Conservation (phyloP, 2,888 invertebrate species). For the Cartodere bifasciata region DNA sequence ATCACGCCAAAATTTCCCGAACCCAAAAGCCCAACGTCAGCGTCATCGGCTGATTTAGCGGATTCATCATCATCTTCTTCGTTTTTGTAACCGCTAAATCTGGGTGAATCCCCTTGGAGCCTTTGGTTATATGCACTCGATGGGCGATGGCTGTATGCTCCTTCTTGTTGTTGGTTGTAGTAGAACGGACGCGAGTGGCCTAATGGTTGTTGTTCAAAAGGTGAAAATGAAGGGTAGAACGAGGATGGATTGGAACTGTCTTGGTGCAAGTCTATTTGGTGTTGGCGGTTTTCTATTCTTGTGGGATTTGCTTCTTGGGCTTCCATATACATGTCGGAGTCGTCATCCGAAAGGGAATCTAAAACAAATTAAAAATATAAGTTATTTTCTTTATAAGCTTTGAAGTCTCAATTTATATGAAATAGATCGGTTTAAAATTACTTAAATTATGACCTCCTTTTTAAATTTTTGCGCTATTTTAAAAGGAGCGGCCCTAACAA, state of each 20-base stretch:
- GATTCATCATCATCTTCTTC: slow-evolving; percentile 13
- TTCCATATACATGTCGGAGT: slow-evolving; percentile 8
- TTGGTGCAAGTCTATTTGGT: no score
- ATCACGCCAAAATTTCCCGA: slow-evolving; percentile 82
- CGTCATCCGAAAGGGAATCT: slow-evolving; percentile 4
- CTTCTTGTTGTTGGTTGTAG: slow-evolving; percentile 46
- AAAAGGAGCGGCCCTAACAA: no score
- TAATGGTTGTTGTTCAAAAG: slow-evolving; percentile 41
- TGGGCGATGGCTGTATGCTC: slow-evolving; percentile 47
- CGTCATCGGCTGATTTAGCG: slow-evolving; percentile 5
- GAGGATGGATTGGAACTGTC: no score
- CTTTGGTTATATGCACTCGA: slow-evolving; percentile 28
- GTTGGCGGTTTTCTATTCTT: not conserved
- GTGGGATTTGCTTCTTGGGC: slow-evolving; percentile 4
- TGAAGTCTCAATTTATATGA: no score
- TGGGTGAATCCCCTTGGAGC: slow-evolving; percentile 24
- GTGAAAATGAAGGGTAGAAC: slow-evolving; percentile 61
- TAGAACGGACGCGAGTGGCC: slow-evolving; percentile 50
- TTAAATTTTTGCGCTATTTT: no score
- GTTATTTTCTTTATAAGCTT: no score
- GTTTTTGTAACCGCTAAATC: slow-evolving; percentile 32
- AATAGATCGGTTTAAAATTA: no score
- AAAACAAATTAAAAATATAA: no score
- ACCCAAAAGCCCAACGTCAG: slow-evolving; percentile 46
- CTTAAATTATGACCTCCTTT: no score